phyloP scores from a whole-genome alignment of 1,140 invertebrate genomes.

The Zaprionus capensis region DNA sequence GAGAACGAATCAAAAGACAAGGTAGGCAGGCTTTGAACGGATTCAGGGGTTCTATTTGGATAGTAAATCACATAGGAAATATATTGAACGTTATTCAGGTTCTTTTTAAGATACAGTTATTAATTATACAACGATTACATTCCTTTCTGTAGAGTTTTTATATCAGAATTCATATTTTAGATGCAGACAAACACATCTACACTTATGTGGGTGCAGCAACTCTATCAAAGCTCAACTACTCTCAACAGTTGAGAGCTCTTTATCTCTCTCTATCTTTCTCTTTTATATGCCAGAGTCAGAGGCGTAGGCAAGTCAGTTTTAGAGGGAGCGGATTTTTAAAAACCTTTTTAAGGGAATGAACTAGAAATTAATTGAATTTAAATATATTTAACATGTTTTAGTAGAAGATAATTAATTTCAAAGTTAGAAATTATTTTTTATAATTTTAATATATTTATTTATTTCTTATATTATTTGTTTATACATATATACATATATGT shows the following conservation, averaged over 20 bases:
- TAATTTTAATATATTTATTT: too few relatives aligned
- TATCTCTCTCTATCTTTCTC: not conserved
- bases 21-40: not conserved
- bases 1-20: not conserved
- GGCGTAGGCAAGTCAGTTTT: not conserved
- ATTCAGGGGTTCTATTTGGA: not conserved
- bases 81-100: not conserved
- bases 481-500: too few relatives aligned
- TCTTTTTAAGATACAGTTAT: not conserved
- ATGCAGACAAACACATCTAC: not conserved
- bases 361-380: rapidly evolving
- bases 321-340: not conserved
- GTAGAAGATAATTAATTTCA: not conserved
- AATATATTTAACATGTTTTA: not conserved
- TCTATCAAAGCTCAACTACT: not conserved
- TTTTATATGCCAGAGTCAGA: not conserved
- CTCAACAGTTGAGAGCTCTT: not conserved
- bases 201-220: too few relatives aligned
- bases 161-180: too few relatives aligned
- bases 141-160: too few relatives aligned
- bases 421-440: too few relatives aligned
- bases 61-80: not conserved
- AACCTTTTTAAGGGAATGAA: not conserved
- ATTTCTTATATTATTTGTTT: too few relatives aligned
- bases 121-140: too few relatives aligned